phyloP scores from a whole-genome alignment of 2,888 invertebrate species.

The Drosophila tanythrix region DNA sequence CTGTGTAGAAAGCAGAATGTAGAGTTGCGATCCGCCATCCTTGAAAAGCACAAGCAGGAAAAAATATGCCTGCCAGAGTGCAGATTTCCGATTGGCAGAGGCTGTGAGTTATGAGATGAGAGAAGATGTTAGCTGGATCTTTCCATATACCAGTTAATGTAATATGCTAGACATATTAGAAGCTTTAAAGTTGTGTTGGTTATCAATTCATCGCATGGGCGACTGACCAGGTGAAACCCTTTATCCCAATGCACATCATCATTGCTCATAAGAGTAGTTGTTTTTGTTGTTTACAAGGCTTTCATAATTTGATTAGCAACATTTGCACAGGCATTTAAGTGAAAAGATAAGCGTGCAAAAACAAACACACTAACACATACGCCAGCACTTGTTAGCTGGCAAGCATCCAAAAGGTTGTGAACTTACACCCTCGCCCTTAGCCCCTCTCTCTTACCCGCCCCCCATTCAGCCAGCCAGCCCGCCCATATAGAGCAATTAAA shows the following conservation, averaged over 20 bases:
- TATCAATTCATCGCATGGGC: slow-evolving; percentile 32
- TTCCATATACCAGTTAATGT: neutral
- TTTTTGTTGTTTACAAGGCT: slow-evolving; percentile 23
- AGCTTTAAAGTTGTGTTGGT: slow-evolving; percentile 19
- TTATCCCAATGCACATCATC: slow-evolving; percentile 47
- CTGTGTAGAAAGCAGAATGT: neutral
- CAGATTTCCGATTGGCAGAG: neutral
- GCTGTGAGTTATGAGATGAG: neutral
- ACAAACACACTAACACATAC: slow-evolving; percentile 16
- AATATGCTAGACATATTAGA: neutral
- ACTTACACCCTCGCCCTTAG: neutral
- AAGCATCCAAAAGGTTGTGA: slow-evolving; percentile 46
- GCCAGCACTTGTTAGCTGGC: slow-evolving; percentile 36
- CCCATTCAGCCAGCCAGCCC: neutral
- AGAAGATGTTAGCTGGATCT: neutral
- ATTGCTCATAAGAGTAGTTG: slow-evolving; percentile 37
- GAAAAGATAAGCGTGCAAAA: slow-evolving; percentile 67
- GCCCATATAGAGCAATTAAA: slow-evolving; percentile 50
- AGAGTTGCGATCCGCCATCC: neutral
- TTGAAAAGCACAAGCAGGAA: neutral
- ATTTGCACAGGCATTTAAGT: slow-evolving; percentile 71
- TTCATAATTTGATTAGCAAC: slow-evolving; percentile 75
- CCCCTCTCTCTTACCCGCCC: neutral
- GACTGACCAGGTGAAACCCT: slow-evolving; percentile 43
- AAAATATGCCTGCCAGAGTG: neutral